These are phyloP conservation scores for Pterostichus niger DNA, from an alignment of 2,888 invertebrate species.

Conservation along the genomic window DNA sequence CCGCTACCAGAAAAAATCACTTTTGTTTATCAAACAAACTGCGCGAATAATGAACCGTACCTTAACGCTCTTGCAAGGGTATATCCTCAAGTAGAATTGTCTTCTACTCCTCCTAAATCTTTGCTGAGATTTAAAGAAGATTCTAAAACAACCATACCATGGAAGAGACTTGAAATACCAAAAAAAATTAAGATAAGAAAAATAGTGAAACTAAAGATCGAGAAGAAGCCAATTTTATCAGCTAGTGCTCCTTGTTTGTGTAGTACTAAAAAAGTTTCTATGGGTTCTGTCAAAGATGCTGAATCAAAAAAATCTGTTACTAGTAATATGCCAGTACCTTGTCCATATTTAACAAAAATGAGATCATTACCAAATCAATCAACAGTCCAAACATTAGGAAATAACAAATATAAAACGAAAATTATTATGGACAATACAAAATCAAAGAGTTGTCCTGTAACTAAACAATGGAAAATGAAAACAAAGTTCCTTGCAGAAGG, in stretches of 20 bases:
- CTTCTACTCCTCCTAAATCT: too few relatives aligned
- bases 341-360: too few relatives aligned
- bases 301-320: too few relatives aligned
- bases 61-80: background rate
- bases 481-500: too few relatives aligned
- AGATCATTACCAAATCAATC: background rate
- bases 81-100: background rate
- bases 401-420: too few relatives aligned
- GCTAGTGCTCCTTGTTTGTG: background rate
- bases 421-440: too few relatives aligned
- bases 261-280: background rate
- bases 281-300: too few relatives aligned
- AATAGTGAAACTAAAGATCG: background rate
- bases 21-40: background rate
- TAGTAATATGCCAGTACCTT: too few relatives aligned
- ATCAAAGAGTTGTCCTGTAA: too few relatives aligned
- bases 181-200: constrained; percentile 5
- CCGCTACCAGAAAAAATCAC: background rate
- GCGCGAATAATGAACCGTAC: constrained; percentile 6
- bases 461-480: too few relatives aligned
- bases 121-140: too few relatives aligned
- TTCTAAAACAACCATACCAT: background rate
- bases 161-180: constrained; percentile 1
- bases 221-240: background rate
- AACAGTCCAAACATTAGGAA: too few relatives aligned